Base-by-base conservation (phyloP, 2,888 invertebrate genomes). In the Hermodice carunculata region DNA sequence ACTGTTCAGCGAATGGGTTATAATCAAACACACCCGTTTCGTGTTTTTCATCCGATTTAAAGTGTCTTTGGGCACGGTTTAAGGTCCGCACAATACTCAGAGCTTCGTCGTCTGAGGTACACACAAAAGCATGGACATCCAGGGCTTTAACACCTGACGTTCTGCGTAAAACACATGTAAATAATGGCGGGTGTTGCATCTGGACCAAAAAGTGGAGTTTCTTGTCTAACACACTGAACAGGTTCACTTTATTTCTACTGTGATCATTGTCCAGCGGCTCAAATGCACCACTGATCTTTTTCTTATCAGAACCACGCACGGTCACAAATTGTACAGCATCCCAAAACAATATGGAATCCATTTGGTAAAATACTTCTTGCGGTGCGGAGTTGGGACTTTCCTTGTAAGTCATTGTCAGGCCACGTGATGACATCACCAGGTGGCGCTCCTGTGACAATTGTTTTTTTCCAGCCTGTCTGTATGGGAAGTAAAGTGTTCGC, bases 111-210 rank as follows among this genome's bases (percentile, higher is more conserved):
- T 67, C 60, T 5, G 58, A 67, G 8, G 96, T 95, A 87, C 97
- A 96, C 81, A 99, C 95, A 87, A 99, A 98, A 71, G 97, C 96
- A 88, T 99, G 98, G 88, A 98, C 98, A 88, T 99, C 99, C 70
- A 99, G 90, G 62, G 97, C 97, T 87, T 98, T 98, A 78, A 98
- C 97, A 59, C 98, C 98, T 54, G 94, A 93, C 51, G 97, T 98
- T 73, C 98, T 91, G 53, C 98, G 91, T 77, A 99, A 89, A 69
- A 99, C 98, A 78, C 97, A 97, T 44, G 98, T 97, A 87, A 99
- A 96, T 69, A 99, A 90, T 31, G 98, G 97, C 63, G 98, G 98
- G 86, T 99, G 98, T 73, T 93, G 92, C 61, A 94, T 92, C 75
- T 95, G 94, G 26, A 96, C 95, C 74, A 95, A 92, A 63, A 95